Evolutionary conservation across 2,113 vertebrate species (phyloP), one percentile per base, ranked within the genome.

Genomic region (Festucalex cinctus): DNA sequence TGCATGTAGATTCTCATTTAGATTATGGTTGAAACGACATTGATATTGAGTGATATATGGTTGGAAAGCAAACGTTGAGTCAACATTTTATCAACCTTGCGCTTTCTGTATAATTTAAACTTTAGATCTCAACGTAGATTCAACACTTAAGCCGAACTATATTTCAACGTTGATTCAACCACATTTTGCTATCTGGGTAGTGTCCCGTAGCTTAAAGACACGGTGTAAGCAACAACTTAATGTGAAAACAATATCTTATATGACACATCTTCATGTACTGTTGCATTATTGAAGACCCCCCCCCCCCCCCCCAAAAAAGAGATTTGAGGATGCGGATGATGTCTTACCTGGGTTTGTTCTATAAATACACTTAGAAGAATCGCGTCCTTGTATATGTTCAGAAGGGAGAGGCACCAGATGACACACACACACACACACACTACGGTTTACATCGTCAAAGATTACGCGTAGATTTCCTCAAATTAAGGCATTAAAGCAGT

Each of bases 331-430:
- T 46, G 37, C 76, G 35, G 14, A 5, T 36, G 60, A 71, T 61
- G 10, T 12, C 83, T 79, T 83, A 90, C 88, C 88, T 90, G 79
- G 9, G 63, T 70, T 82, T 75, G 81, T 74, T 75, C 79, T 83
- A 75, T 74, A 26, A 51, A 24, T 16, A 32, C 71, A 73, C 82
- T 61, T 74, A 39, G 41, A 72, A 67, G 63, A 78, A 71, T 60
- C 62, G 76, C 74, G 68, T 82, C 76, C 68, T 71, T 63, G 35
- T 66, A 0, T 58, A 70, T 54, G 48, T 41, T 80, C 57, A 70
- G 66, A 51, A 37, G 43, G 28, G 10, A 36, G 32, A 10, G 16
- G 49, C 14, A 54, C 51, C 51, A 67, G 66, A 63, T 49, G 17
- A 37, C 66, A 72, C 65, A 37, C 60, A 10, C 5, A 4, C 49